Conservation (phyloP, 2,113 vertebrate genomes). For the Lamprotornis superbus region DNA sequence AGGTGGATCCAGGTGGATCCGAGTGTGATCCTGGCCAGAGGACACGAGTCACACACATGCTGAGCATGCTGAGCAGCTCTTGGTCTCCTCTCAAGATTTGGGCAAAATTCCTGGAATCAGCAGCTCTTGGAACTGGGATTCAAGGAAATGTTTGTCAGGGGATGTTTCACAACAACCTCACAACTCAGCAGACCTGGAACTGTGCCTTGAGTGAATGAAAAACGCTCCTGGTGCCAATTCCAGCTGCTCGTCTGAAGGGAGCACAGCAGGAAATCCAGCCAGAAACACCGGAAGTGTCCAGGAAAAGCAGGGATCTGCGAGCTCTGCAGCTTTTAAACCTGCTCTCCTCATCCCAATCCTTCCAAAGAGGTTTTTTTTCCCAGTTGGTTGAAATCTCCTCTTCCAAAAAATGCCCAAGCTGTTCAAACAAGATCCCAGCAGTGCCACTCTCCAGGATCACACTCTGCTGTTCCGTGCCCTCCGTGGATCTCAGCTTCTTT, state of each 20-base stretch:
- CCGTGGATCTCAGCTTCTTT: neutral
- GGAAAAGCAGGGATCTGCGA: rapidly evolving
- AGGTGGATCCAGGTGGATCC: neutral
- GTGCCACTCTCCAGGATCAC: rapidly evolving
- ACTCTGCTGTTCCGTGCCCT: rapidly evolving
- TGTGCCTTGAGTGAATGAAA: rapidly evolving
- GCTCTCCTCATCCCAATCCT: neutral
- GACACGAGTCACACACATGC: rapidly evolving
- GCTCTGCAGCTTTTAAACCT: neutral
- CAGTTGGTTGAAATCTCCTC: neutral
- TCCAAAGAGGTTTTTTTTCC: rapidly evolving
- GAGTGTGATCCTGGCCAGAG: neutral
- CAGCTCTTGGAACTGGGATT: rapidly evolving
- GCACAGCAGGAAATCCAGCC: rapidly evolving
- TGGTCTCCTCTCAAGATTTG: rapidly evolving
- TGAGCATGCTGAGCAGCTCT: neutral
- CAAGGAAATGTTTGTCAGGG: rapidly evolving
- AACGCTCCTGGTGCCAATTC: neutral
- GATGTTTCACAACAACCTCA: rapidly evolving
- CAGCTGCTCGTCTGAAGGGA: rapidly evolving
- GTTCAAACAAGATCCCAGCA: rapidly evolving
- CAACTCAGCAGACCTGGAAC: rapidly evolving
- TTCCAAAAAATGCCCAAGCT: neutral
- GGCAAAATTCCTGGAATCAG: neutral
- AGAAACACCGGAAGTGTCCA: rapidly evolving